These are phyloP conservation scores for Bhutanitis thaidina DNA, from an alignment of 2,888 invertebrate species.

Conservation along the genomic window DNA sequence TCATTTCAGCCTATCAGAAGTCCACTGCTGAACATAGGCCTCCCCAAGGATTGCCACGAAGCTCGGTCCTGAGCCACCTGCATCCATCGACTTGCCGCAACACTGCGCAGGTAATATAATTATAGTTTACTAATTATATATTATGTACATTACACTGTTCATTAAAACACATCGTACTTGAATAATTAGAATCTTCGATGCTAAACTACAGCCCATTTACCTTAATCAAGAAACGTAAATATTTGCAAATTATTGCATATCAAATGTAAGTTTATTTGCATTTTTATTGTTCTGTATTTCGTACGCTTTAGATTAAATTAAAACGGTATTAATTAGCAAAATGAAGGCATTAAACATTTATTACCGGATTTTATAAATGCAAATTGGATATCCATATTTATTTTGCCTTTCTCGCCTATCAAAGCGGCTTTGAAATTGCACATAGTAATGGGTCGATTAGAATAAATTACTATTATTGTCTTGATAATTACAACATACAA, in stretches of 20 bases:
- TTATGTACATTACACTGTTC: no score
- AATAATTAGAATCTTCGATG: no score
- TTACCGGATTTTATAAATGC: constrained; percentile 41
- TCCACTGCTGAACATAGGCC: no score
- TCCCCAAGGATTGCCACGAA: no score
- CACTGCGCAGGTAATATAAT: no score
- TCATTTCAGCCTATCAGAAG: no score
- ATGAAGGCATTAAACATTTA: no score
- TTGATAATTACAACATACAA: constrained; percentile 5
- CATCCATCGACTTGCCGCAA: no score
- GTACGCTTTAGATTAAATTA: constrained; percentile 10
- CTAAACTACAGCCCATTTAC: no score
- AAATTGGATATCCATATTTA: constrained; percentile 42
- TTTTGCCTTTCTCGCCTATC: constrained; percentile 45
- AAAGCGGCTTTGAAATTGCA: constrained; percentile 30
- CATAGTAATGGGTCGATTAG: constrained; percentile 15
- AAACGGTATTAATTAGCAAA: constrained; percentile 19
- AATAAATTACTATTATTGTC: constrained; percentile 19
- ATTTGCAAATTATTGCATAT: constrained; percentile 12
- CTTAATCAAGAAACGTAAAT: background rate
- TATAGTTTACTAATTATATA: no score
- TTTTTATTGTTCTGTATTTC: constrained; percentile 17
- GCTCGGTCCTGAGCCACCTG: no score
- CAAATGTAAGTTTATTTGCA: constrained; percentile 22
- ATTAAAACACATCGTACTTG: no score